A percentile compares a stretch with the other conserved stretches of the same genome.
These are phyloP conservation scores for Noctua pronuba DNA, from an alignment of 2,888 invertebrate species.

Conservation along the genomic window DNA sequence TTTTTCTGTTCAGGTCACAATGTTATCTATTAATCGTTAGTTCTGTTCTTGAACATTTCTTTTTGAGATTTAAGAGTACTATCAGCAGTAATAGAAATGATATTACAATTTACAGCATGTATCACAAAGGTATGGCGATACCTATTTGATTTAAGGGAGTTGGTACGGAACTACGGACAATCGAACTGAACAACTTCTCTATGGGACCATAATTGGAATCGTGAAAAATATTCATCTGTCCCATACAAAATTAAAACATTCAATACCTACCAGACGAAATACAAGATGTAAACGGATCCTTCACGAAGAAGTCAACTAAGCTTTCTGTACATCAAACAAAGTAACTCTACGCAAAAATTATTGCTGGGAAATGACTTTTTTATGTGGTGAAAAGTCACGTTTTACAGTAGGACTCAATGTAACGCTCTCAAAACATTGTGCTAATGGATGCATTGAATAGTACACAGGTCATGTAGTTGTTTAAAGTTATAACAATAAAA, in stretches of 20 bases:
- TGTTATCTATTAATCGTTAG: conserved; percentile 21
- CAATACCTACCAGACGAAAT: background rate
- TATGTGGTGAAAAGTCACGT: too few species aligned
- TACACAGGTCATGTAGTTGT: too few species aligned
- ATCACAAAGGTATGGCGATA: background rate
- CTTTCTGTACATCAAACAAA: too few species aligned
- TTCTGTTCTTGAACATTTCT: conserved; percentile 4
- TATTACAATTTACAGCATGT: background rate
- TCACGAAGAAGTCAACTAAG: too few species aligned
- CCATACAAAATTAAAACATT: background rate
- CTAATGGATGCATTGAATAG: too few species aligned
- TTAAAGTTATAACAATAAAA: too few species aligned
- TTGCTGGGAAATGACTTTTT: too few species aligned
- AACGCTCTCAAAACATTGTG: too few species aligned
- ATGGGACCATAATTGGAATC: background rate
- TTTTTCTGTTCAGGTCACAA: conserved; percentile 21
- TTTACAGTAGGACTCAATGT: too few species aligned
- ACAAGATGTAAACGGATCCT: too few species aligned
- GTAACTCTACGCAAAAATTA: too few species aligned
- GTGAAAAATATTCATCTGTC: background rate
- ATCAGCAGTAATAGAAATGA: background rate
- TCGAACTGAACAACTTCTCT: background rate
- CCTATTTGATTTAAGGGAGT: background rate
- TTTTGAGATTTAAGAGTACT: background rate
- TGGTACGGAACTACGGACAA: background rate